Base-by-base conservation (phyloP, 2,113 vertebrate genomes). In the Sceloporus undulatus region DNA sequence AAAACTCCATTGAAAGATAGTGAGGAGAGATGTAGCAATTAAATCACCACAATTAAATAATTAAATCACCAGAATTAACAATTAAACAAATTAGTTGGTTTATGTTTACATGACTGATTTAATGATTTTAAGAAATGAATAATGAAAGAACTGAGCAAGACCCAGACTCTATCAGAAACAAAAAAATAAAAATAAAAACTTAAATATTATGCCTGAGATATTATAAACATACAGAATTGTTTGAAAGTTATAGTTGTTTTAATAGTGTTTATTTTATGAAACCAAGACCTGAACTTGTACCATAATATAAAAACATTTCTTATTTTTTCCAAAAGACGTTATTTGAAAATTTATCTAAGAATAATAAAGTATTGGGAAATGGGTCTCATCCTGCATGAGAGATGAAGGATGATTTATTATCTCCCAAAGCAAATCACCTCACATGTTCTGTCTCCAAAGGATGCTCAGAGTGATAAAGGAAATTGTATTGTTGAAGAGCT, bases 181-280 rank as follows among this genome's bases (percentile, higher is more conserved):
- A 23, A 29, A 77, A 52, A 9, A 21, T 13, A 84, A 84, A 25
- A 74, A n/a, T 34, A 34, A 34, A 34, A 34, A 34, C 34, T 34
- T 34, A 34, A 34, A 34, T 34, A 1, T 62, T 85, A 34, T 85
- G 25, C 8, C 34, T 59, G 13, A 27, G 2, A 59, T 2, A 65
- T 59, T 18, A 48, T 85, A 48, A 76, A 54, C 42, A 56, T 38
- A 73, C 83, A 68, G 40, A 66, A 85, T 78, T 78, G 40, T 68
- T 62, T 2, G 29, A 68, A 66, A 73, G 40, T 76, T 77, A 23
- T 18, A 59, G 5, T 59, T 59, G 56, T 59, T 48, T 54, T 27
- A 25, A 19, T 23, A 70, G 78, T 23, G 21, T 70, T 48, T 34
- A 76, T 9, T 75, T 59, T 62, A 79, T 79, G 42, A 65, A 78